phyloP scores from a whole-genome alignment of 1,140 invertebrate genomes.

The Conus betulinus region DNA sequence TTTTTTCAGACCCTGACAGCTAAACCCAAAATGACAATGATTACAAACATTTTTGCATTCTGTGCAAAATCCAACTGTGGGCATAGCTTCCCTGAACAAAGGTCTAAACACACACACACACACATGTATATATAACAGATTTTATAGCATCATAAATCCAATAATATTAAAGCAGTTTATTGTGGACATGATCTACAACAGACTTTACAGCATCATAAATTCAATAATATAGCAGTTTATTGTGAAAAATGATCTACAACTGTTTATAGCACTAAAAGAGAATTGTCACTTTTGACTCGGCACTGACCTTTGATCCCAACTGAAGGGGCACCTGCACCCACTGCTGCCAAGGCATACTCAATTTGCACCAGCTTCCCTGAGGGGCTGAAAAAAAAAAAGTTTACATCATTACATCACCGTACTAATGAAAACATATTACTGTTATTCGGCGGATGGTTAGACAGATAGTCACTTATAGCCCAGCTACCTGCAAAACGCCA shows the following conservation, averaged over 20 bases:
- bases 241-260: neutral
- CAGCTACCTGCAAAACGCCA: too few relatives aligned
- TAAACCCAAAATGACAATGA: too few relatives aligned
- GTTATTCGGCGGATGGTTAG: too few relatives aligned
- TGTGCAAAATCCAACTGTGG: too few relatives aligned
- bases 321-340: slow-evolving; percentile 98
- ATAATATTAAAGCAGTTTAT: neutral
- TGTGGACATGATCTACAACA: neutral
- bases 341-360: slow-evolving; percentile 99
- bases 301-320: slow-evolving; percentile 96
- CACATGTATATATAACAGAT: too few relatives aligned
- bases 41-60: too few relatives aligned
- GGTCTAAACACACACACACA: too few relatives aligned
- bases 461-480: too few relatives aligned
- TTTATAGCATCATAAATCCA: neutral
- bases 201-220: neutral
- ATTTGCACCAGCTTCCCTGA: slow-evolving; percentile 99
- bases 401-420: too few relatives aligned
- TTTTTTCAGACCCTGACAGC: too few relatives aligned
- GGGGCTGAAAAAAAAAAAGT: slow-evolving; percentile 82
- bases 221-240: neutral
- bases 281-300: neutral
- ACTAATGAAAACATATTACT: too few relatives aligned
- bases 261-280: neutral
- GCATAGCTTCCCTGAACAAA: too few relatives aligned